These are phyloP conservation scores for Eurytoma adleriae DNA, from an alignment of 2,888 invertebrate genomes.

Conservation along the genomic window DNA sequence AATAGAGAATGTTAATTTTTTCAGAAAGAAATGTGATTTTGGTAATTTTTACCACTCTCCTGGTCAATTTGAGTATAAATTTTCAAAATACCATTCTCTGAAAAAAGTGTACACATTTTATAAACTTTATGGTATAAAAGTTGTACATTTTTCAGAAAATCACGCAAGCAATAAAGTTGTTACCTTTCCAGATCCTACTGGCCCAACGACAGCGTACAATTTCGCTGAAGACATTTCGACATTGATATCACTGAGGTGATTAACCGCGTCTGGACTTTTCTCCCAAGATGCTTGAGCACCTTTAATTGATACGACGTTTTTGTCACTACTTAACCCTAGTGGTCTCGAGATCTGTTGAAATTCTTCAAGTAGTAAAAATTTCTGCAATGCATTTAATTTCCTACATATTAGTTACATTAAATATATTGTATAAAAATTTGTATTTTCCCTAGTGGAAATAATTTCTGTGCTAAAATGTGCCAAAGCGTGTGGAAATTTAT, in stretches of 20 bases:
- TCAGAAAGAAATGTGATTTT: constrained; percentile 48
- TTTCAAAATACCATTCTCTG: neutral
- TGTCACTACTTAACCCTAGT: constrained; percentile 54
- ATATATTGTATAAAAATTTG: neutral
- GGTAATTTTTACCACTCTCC: no score
- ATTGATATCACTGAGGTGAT: constrained; percentile 75
- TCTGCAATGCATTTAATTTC: constrained; percentile 64
- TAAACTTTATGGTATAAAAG: no score
- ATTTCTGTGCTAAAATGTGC: no score
- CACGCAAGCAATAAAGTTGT: neutral
- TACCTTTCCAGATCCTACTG: constrained; percentile 92
- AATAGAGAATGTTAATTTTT: no score
- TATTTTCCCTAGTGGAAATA: no score
- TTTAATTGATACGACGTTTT: constrained; percentile 74
- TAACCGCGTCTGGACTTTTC: constrained; percentile 66
- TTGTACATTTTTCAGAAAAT: no score
- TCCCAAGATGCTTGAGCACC: constrained; percentile 77
- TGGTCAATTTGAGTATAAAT: no score
- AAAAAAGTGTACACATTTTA: neutral
- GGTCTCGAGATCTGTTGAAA: constrained; percentile 65
- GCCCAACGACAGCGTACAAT: constrained; percentile 89
- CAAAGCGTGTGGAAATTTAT: neutral
- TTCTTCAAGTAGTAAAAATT: constrained; percentile 79
- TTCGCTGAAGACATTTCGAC: constrained; percentile 79
- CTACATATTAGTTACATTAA: neutral